A percentile compares a stretch with the other conserved stretches of the same genome.
Evolutionary conservation across 2,797 vertebrate species (phyloP).

Genomic region (Oophaga sylvatica): DNA sequence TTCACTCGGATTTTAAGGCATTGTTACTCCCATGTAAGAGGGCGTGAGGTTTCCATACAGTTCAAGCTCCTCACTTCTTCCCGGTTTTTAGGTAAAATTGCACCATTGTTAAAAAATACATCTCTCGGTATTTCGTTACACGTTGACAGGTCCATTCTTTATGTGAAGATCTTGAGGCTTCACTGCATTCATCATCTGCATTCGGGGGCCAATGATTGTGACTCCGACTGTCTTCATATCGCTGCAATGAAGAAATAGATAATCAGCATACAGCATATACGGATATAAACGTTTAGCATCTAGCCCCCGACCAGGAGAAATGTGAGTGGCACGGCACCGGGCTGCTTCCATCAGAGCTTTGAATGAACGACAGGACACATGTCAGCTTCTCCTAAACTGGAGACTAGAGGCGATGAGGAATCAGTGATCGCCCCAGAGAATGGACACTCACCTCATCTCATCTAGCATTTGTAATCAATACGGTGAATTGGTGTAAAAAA

Average conservation of each 20-base stretch:
- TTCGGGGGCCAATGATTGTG: conserved; percentile 91
- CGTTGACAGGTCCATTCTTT: conserved; percentile 92
- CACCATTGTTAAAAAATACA: conserved; percentile 59
- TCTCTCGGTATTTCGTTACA: conserved; percentile 74
- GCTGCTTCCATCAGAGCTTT: too few species aligned
- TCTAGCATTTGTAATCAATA: too few species aligned
- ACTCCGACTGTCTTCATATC: conserved; percentile 95
- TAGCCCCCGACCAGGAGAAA: too few species aligned
- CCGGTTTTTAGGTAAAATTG: conserved; percentile 58
- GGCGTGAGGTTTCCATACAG: conserved; percentile 66
- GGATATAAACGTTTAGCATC: too few species aligned
- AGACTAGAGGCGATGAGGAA: too few species aligned
- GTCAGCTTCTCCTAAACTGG: too few species aligned
- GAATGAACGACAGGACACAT: too few species aligned
- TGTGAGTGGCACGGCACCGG: too few species aligned
- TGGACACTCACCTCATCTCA: too few species aligned
- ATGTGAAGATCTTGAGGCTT: conserved; percentile 93
- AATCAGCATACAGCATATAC: background rate
- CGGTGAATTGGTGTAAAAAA: too few species aligned
- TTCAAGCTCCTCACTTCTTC: conserved; percentile 66
- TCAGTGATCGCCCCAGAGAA: too few species aligned
- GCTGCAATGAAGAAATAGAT: conserved; percentile 71
- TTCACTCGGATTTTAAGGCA: conserved; percentile 80
- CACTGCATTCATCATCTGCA: conserved; percentile 96
- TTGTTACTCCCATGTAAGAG: conserved; percentile 75